phyloP scores from a whole-genome alignment of 1,140 invertebrate genomes.

The Pomacea maculata region DNA sequence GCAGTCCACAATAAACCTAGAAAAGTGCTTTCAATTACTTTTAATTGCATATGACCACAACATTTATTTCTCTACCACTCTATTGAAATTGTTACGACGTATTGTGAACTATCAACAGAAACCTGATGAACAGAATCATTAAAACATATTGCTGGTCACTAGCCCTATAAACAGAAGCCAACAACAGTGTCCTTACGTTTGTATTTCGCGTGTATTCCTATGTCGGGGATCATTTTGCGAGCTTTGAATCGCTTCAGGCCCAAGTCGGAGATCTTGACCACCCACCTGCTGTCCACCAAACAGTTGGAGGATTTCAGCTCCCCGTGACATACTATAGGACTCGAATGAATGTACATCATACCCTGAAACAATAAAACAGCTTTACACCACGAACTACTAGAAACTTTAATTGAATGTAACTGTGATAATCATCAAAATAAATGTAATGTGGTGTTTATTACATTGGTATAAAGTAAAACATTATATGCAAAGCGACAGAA shows the following conservation, averaged over 20 bases:
- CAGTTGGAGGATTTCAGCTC: slow-evolving; percentile 96
- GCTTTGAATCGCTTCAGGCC: slow-evolving; percentile 67
- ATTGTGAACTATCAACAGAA: too few relatives aligned
- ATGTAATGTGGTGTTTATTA: slow-evolving; percentile 73
- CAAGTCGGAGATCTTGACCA: slow-evolving; percentile 95
- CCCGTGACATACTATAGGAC: slow-evolving; percentile 89
- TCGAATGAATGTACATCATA: slow-evolving; percentile 90
- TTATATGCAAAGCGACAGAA: slow-evolving; percentile 73
- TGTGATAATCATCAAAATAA: slow-evolving; percentile 36
- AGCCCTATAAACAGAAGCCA: too few relatives aligned
- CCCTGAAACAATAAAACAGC: slow-evolving; percentile 71
- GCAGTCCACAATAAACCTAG: slow-evolving; percentile 81
- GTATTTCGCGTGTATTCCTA: slow-evolving; percentile 36
- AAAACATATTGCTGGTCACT: too few relatives aligned
- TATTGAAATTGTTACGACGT: too few relatives aligned
- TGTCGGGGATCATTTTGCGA: slow-evolving; percentile 32
- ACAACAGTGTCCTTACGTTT: slow-evolving; percentile 27
- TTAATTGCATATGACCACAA: too few relatives aligned
- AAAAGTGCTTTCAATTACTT: background rate
- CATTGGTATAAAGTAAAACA: slow-evolving; percentile 90
- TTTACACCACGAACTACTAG: background rate
- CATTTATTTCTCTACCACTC: background rate
- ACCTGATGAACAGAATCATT: too few relatives aligned
- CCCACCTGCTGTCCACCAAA: slow-evolving; percentile 94
- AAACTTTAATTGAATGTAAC: background rate